Conservation (phyloP, 2,113 vertebrate genomes). For the Edolisoma coerulescens region DNA sequence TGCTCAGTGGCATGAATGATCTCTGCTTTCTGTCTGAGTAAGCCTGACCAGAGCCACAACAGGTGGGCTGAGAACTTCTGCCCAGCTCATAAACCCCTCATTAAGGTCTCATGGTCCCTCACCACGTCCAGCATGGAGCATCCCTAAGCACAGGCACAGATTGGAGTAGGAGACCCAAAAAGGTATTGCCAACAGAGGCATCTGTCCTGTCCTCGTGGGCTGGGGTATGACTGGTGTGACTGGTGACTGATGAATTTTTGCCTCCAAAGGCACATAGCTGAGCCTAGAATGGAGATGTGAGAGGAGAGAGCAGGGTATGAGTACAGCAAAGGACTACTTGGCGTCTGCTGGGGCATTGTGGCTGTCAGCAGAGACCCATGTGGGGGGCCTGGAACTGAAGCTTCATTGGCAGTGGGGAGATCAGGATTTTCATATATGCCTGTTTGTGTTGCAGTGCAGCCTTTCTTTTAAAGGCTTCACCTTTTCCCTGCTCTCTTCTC, state of each 20-base stretch:
- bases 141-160: not conserved
- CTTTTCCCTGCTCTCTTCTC: not conserved
- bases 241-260: not conserved
- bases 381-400: not conserved
- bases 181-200: not conserved
- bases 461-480: not conserved
- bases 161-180: not conserved
- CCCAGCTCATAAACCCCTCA: not conserved
- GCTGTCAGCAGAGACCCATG: not conserved
- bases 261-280: not conserved
- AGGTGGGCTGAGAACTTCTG: not conserved
- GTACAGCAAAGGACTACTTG: not conserved
- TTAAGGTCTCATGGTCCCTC: not conserved
- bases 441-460: not conserved
- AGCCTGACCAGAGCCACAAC: not conserved
- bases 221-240: not conserved
- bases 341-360: not conserved
- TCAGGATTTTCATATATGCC: not conserved
- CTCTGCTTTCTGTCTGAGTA: not conserved
- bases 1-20: not conserved
- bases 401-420: not conserved
- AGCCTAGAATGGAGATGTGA: not conserved
- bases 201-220: accelerated
- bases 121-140: not conserved
- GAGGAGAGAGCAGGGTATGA: not conserved